Evolutionary conservation across 2,113 vertebrate species (phyloP).

Genomic region (Dendropsophus ebraccatus): DNA sequence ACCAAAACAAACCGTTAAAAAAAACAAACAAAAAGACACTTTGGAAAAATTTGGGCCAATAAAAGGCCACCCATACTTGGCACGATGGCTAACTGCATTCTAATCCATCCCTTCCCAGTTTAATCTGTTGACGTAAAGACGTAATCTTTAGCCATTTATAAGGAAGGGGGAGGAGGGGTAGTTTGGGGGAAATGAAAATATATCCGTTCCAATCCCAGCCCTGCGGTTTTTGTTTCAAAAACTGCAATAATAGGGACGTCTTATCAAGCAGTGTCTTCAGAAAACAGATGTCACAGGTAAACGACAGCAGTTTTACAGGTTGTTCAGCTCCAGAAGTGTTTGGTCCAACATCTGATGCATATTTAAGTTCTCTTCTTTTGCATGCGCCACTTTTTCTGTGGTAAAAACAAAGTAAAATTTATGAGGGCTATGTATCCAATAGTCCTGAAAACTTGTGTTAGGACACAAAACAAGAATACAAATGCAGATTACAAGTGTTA

Average conservation of each 20-base stretch:
- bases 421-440: not conserved
- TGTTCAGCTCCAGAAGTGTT: conserved; percentile 99
- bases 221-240: conserved; percentile 17
- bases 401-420: conserved; percentile 65
- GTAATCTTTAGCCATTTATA: conserved; percentile 28
- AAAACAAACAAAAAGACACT: not conserved
- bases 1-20: conserved; percentile 39
- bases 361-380: conserved; percentile 98
- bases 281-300: conserved; percentile 70
- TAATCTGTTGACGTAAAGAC: conserved; percentile 13
- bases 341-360: conserved; percentile 99
- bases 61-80: conserved; percentile 30
- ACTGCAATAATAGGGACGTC: conserved; percentile 66
- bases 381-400: conserved; percentile 98
- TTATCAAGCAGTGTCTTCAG: conserved; percentile 84
- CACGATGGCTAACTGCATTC: conserved; percentile 54
- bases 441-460: not conserved
- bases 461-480: not conserved
- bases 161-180: not conserved
- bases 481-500: not conserved
- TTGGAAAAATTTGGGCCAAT: conserved; percentile 22
- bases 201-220: conserved; percentile 30
- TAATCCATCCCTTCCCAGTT: conserved; percentile 30
- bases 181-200: not conserved
- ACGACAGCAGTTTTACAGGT: conserved; percentile 90